A percentile compares a stretch with the other conserved stretches of the same genome.
phyloP scores from a whole-genome alignment of 2,888 invertebrate species.

The Sphecodes monilicornis region DNA sequence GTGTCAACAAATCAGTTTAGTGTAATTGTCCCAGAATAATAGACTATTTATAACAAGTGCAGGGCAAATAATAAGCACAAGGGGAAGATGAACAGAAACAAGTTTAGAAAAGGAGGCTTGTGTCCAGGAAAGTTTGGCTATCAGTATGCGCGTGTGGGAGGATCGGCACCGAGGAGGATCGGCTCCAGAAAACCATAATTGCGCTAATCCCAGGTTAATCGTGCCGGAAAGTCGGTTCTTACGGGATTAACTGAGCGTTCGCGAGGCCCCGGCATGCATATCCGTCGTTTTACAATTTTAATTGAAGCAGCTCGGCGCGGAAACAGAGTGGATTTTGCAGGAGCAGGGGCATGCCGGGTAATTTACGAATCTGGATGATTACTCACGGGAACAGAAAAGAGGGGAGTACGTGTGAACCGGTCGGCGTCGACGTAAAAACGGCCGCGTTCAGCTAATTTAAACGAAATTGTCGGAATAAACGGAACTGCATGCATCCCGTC shows the following conservation, averaged over 20 bases:
- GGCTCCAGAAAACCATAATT: not conserved
- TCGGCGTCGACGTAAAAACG: constrained; percentile 78
- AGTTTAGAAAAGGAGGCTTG: not conserved
- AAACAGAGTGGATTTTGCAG: constrained; percentile 66
- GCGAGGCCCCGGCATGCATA: constrained; percentile 6
- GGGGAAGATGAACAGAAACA: not conserved
- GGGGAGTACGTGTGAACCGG: constrained; percentile 78
- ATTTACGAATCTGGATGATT: constrained; percentile 75
- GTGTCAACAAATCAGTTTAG: too few relatives aligned
- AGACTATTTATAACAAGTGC: too few relatives aligned
- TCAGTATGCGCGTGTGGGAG: not conserved
- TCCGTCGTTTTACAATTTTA: constrained; percentile 63
- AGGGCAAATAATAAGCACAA: not conserved
- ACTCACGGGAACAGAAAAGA: constrained; percentile 71
- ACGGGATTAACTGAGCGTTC: constrained; percentile 6
- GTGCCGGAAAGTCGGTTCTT: not conserved
- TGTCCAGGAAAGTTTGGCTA: not conserved
- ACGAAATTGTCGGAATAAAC: constrained; percentile 82
- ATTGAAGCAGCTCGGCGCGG: constrained; percentile 53
- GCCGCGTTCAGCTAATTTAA: constrained; percentile 80
- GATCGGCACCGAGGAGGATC: not conserved
- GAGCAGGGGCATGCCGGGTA: constrained; percentile 60
- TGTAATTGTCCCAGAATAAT: too few relatives aligned
- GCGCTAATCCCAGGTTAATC: constrained; percentile 9
- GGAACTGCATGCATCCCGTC: constrained; percentile 83